phyloP scores from a whole-genome alignment of 1,140 invertebrate species.

The Stenopsyche tienmushanensis region DNA sequence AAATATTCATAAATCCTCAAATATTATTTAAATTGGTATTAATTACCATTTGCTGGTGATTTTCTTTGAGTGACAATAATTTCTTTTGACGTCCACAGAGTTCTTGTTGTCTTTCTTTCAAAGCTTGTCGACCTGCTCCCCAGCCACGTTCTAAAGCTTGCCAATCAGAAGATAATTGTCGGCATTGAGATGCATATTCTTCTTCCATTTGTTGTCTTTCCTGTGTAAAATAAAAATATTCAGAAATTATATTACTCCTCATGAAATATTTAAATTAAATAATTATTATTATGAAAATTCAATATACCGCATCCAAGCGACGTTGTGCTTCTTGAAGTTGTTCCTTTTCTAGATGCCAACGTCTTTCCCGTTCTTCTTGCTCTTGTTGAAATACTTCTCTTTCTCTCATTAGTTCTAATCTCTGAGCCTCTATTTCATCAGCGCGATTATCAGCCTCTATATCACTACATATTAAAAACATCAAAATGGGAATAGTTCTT shows the following conservation, averaged over 20 bases:
- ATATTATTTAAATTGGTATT: too few relatives aligned
- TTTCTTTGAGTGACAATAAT: conserved; percentile 50
- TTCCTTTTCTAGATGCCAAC: conserved; percentile 51
- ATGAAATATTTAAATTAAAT: conserved; percentile 7
- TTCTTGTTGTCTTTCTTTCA: conserved; percentile 55
- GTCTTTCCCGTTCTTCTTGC: conserved; percentile 50
- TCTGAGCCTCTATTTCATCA: conserved; percentile 56
- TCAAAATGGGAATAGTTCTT: too few relatives aligned
- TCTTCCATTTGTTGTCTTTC: conserved; percentile 60
- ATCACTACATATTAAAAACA: conserved; percentile 48
- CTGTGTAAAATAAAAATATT: conserved; percentile 41
- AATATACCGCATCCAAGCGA: conserved; percentile 58
- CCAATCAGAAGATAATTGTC: conserved; percentile 57
- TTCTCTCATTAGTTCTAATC: conserved; percentile 55
- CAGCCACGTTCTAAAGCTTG: conserved; percentile 56
- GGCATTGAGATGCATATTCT: conserved; percentile 60
- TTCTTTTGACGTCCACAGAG: conserved; percentile 51
- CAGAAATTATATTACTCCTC: not conserved
- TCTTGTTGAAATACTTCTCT: conserved; percentile 54
- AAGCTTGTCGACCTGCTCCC: conserved; percentile 53
- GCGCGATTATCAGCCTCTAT: conserved; percentile 54
- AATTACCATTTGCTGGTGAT: conserved; percentile 44
- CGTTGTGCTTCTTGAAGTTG: conserved; percentile 55
- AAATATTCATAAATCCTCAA: too few relatives aligned
- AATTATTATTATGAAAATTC: conserved; percentile 16